Evolutionary conservation across 1,140 invertebrate genomes (phyloP).

Genomic region (Hestina assimilis): DNA sequence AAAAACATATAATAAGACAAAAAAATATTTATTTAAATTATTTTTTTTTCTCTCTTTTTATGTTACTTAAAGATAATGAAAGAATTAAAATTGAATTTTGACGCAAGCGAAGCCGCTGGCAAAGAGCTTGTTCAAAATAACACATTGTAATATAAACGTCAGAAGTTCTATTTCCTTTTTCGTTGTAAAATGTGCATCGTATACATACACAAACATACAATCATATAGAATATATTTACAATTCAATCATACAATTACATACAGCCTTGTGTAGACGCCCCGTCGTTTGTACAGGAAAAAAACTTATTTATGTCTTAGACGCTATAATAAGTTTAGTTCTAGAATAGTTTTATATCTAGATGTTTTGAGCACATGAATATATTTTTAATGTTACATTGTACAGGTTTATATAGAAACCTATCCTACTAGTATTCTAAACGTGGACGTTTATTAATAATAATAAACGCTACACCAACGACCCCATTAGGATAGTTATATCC

Average conservation of each 20-base stretch:
- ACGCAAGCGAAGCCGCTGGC: too few species aligned
- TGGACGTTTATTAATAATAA: too few species aligned
- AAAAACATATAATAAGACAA: too few species aligned
- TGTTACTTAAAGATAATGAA: too few species aligned
- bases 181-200: constrained; percentile 8
- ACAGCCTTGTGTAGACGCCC: constrained; percentile 33
- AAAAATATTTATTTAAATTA: too few species aligned
- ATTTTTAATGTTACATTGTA: not conserved
- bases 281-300: constrained; percentile 29
- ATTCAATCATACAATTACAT: constrained; percentile 41
- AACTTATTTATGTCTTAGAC: constrained; percentile 33
- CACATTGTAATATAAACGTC: constrained; percentile 14
- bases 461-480: too few species aligned
- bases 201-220: constrained; percentile 27
- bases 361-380: not conserved
- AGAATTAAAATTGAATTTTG: too few species aligned
- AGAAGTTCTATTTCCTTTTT: constrained; percentile 13
- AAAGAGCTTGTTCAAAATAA: constrained; percentile 7
- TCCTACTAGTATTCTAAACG: too few species aligned
- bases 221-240: constrained; percentile 34
- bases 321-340: constrained; percentile 15
- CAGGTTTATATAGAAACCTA: too few species aligned
- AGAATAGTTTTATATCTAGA: not conserved
- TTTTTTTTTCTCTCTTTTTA: too few species aligned
- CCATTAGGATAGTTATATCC: too few species aligned